A percentile compares a stretch with the other conserved stretches of the same genome.
Evolutionary conservation across 2,113 vertebrate species (phyloP).

Genomic region (Notothenia rossii): DNA sequence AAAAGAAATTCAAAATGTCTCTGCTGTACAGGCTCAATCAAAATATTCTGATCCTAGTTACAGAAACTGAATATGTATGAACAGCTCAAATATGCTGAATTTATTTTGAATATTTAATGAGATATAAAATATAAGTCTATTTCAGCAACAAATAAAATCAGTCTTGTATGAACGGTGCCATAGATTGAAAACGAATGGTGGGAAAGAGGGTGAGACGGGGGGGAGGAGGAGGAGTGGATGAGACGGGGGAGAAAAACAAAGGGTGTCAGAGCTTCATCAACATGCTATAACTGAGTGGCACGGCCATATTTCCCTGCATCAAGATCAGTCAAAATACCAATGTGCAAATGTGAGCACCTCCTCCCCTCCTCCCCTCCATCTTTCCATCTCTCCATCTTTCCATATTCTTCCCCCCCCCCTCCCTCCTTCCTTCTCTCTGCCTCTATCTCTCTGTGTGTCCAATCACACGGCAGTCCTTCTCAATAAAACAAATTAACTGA

Average conservation of each 20-base stretch:
- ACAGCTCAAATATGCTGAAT: slow-evolving; percentile 88
- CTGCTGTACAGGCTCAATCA: slow-evolving; percentile 85
- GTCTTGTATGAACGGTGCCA: slow-evolving; percentile 84
- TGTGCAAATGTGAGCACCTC: slow-evolving; percentile 73
- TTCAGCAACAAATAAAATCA: slow-evolving; percentile 88
- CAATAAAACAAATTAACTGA: slow-evolving; percentile 91
- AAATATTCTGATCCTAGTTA: slow-evolving; percentile 88
- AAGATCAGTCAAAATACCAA: slow-evolving; percentile 83
- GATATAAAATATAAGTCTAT: slow-evolving; percentile 89
- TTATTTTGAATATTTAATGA: slow-evolving; percentile 90
- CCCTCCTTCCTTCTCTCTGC: slow-evolving; percentile 18
- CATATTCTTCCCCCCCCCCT: slow-evolving; percentile 40
- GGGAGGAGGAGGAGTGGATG: slow-evolving; percentile 31
- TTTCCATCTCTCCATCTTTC: slow-evolving; percentile 41
- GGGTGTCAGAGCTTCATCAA: slow-evolving; percentile 83
- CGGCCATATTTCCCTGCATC: slow-evolving; percentile 79
- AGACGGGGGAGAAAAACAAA: slow-evolving; percentile 72
- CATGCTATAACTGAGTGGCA: slow-evolving; percentile 83
- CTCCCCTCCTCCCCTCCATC: slow-evolving; percentile 22
- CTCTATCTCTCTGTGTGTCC: slow-evolving; percentile 79
- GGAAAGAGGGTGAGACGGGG: slow-evolving; percentile 46
- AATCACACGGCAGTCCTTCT: slow-evolving; percentile 87
- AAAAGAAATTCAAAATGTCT: slow-evolving; percentile 86
- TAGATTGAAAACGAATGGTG: slow-evolving; percentile 81
- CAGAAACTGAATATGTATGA: slow-evolving; percentile 88